Evolutionary conservation across 2,797 vertebrate genomes (phyloP).

Genomic region (Chrysocyon brachyurus): DNA sequence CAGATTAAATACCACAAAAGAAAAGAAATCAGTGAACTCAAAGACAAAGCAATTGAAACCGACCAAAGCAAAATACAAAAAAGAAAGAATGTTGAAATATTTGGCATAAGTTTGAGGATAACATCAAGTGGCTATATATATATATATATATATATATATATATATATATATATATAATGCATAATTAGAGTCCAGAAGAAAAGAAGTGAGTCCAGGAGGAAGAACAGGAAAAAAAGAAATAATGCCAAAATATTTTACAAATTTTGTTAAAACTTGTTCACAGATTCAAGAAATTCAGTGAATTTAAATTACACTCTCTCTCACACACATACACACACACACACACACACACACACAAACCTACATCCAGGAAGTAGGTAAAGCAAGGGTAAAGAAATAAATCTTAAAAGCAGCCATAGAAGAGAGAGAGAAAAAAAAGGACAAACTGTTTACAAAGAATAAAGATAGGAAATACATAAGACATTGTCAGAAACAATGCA

Average conservation of each 20-base stretch:
- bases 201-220: neutral
- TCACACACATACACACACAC: no score
- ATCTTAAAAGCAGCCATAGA: neutral
- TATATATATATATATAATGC: no score
- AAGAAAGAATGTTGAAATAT: neutral
- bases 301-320: neutral
- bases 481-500: neutral
- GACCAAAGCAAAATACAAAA: neutral
- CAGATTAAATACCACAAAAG: neutral
- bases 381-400: neutral
- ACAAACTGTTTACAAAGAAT: neutral
- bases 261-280: neutral
- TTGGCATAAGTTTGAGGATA: neutral
- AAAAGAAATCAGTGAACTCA: neutral
- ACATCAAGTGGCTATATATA: neutral
- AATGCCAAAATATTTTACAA: neutral
- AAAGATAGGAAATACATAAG: neutral
- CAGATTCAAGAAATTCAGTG: neutral
- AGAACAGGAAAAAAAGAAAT: neutral
- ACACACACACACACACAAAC: neutral
- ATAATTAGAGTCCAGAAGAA: neutral
- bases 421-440: neutral
- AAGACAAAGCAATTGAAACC: neutral
- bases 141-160: no score
- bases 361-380: neutral